Conservation (phyloP, 1,140 invertebrate species). For the Nymphalis io region DNA sequence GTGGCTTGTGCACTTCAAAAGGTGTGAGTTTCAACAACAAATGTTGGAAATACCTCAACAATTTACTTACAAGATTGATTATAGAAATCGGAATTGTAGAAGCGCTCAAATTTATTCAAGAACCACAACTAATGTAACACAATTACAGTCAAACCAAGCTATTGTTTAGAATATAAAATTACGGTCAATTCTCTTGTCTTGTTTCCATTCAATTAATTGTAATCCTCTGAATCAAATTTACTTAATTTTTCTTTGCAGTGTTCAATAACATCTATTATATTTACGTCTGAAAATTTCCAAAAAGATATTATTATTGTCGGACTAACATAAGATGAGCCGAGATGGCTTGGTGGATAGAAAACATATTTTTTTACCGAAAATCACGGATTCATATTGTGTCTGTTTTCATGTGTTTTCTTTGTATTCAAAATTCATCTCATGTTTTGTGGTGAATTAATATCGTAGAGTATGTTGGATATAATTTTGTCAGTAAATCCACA, state of each 20-base stretch:
- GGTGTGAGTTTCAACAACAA: not conserved
- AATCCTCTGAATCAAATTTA: not conserved
- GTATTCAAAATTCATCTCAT: too few relatives aligned
- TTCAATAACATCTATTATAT: too few relatives aligned
- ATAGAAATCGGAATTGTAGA: conserved; percentile 22
- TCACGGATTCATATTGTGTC: too few relatives aligned
- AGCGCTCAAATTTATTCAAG: conserved; percentile 16
- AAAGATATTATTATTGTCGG: too few relatives aligned
- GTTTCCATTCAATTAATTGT: not conserved
- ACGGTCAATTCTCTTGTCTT: not conserved
- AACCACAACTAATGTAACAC: conserved; percentile 23
- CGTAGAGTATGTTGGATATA: not conserved
- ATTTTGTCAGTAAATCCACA: not conserved
- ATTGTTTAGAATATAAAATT: conserved; percentile 14
- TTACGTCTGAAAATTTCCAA: too few relatives aligned
- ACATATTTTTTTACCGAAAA: too few relatives aligned
- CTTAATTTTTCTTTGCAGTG: not conserved
- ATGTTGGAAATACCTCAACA: not conserved
- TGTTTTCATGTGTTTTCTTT: too few relatives aligned
- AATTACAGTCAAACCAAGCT: conserved; percentile 1
- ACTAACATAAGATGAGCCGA: too few relatives aligned
- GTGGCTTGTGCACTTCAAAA: not conserved
- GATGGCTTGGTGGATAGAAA: too few relatives aligned
- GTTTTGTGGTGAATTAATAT: too few relatives aligned
- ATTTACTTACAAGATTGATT: conserved; percentile 19